Percentiles rank a stretch among this genome's conserved stretches.
Evolutionary conservation across 2,797 vertebrate species (phyloP).

Genomic region (Argya squamiceps): DNA sequence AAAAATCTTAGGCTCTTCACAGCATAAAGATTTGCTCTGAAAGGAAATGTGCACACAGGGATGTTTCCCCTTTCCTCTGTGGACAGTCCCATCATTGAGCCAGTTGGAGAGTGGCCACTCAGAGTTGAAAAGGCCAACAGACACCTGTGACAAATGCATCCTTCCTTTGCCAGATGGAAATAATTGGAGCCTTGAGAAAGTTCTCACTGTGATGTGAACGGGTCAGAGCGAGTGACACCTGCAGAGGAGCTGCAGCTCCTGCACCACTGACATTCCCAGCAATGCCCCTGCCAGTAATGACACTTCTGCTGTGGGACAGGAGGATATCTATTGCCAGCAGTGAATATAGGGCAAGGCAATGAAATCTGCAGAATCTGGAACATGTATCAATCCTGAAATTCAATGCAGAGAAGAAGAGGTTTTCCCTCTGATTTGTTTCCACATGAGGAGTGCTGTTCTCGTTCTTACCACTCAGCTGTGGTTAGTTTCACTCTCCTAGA

Average conservation of each 20-base stretch:
- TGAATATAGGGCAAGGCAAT: not conserved
- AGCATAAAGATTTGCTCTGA: not conserved
- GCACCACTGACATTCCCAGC: not conserved
- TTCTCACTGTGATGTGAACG: not conserved
- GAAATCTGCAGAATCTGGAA: not conserved
- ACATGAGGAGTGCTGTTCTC: not conserved
- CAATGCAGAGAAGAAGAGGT: not conserved
- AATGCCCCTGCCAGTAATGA: not conserved
- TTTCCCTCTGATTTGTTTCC: not conserved
- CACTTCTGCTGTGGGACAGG: not conserved
- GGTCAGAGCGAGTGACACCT: not conserved
- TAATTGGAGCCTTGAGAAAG: not conserved
- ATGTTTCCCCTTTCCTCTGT: conserved; percentile 2
- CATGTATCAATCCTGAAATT: not conserved
- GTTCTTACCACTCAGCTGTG: not conserved
- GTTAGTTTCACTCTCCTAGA: not conserved
- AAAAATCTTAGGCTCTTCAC: not conserved
- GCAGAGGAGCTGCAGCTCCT: not conserved
- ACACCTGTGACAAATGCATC: conserved; percentile 50
- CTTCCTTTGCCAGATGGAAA: conserved; percentile 46
- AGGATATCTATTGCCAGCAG: not conserved
- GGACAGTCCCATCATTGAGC: not conserved
- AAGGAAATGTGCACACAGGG: not conserved
- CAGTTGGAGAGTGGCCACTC: conserved; percentile 35
- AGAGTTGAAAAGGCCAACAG: conserved; percentile 38